These are phyloP conservation scores for Poecilus cupreus DNA, from an alignment of 2,888 invertebrate genomes.

Conservation along the genomic window DNA sequence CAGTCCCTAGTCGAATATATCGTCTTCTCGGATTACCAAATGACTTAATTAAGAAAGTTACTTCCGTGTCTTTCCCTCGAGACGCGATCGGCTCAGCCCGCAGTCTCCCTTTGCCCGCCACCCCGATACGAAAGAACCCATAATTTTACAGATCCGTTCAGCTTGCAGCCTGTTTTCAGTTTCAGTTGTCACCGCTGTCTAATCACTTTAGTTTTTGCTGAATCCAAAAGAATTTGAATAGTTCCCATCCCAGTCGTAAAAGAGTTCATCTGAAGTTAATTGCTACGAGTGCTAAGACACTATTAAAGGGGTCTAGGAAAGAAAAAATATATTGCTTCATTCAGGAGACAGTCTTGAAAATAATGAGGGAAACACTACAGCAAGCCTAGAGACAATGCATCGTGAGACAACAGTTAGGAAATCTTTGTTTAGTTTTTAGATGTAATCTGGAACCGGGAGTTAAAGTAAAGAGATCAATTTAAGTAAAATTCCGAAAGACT, in stretches of 20 bases:
- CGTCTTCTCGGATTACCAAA: constrained; percentile 62
- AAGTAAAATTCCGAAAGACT: constrained; percentile 35
- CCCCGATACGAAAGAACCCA: constrained; percentile 2
- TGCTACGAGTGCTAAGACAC: not conserved
- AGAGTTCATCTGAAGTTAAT: not conserved
- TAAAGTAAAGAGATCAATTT: constrained; percentile 27
- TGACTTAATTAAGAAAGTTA: constrained; percentile 64
- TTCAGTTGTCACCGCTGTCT: not conserved
- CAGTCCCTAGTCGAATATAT: constrained; percentile 61
- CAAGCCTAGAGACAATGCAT: not conserved
- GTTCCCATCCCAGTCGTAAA: not conserved
- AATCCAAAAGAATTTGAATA: not conserved
- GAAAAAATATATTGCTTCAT: not conserved
- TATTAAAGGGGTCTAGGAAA: not conserved
- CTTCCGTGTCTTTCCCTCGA: constrained; percentile 45
- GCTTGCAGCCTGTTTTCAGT: not conserved
- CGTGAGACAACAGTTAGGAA: not conserved
- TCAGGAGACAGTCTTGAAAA: not conserved
- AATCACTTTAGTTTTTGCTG: constrained; percentile 1
- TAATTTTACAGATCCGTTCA: constrained; percentile 5
- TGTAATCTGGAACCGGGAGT: not conserved
- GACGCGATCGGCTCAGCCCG: constrained; percentile 7
- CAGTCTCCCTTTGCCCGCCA: not conserved
- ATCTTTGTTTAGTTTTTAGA: constrained; percentile 28
- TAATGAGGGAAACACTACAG: not conserved